phyloP scores from a whole-genome alignment of 2,797 vertebrate species.

The Pteropus rufus region DNA sequence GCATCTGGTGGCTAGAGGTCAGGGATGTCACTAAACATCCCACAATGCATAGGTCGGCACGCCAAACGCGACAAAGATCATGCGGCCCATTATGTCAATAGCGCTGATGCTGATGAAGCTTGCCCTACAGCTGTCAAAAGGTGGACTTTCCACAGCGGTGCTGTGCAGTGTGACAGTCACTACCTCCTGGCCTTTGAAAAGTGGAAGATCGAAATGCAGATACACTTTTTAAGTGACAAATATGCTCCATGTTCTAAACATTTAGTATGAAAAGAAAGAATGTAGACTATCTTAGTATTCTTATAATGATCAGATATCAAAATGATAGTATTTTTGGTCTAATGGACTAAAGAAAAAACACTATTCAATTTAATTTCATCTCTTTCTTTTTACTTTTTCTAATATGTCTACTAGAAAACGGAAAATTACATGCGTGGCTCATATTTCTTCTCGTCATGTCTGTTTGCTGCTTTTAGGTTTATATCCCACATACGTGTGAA shows the following conservation, averaged over 20 bases:
- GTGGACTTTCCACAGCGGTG: background rate
- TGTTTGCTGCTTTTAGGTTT: no score
- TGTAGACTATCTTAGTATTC: background rate
- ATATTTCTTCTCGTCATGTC: no score
- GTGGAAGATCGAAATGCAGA: background rate
- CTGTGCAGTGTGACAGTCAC: no score
- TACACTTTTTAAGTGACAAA: background rate
- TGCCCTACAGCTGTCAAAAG: background rate
- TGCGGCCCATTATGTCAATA: background rate
- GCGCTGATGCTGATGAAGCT: background rate
- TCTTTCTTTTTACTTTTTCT: background rate
- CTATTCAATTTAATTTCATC: background rate
- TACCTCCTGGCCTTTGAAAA: background rate
- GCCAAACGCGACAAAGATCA: background rate
- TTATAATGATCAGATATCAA: background rate
- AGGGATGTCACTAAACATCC: background rate
- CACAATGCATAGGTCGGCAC: fast-evolving
- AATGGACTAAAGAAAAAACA: background rate
- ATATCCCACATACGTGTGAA: no score
- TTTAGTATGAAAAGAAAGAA: background rate
- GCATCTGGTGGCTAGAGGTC: background rate
- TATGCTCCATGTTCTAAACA: background rate
- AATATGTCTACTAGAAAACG: background rate
- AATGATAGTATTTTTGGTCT: background rate
- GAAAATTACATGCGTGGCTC: background rate